Conservation (phyloP, 1,140 invertebrate genomes). For the Hycleus phaleratus region DNA sequence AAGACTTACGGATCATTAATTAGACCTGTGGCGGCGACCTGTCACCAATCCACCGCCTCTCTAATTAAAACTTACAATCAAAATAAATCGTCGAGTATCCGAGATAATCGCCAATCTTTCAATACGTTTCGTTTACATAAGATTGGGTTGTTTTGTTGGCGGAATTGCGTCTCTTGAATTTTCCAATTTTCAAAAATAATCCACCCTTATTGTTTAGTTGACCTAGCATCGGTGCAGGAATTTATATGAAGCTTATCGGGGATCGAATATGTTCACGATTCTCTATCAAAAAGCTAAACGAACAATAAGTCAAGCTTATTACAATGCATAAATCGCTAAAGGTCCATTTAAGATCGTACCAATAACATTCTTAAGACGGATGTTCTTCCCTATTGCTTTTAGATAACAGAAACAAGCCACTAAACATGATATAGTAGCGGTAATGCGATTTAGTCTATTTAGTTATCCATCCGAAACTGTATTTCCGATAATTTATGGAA, state of each 20-base stretch:
- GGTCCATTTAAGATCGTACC: conserved; percentile 25
- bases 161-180: not conserved
- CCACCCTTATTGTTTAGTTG: conserved; percentile 2
- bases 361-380: conserved; percentile 31
- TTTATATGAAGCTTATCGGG: conserved; percentile 8
- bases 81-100: too few relatives aligned
- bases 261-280: conserved; percentile 14
- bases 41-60: too few relatives aligned
- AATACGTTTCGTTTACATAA: conserved; percentile 33
- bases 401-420: conserved; percentile 32
- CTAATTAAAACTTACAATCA: too few relatives aligned
- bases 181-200: conserved; percentile 33
- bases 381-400: conserved; percentile 26
- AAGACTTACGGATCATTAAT: too few relatives aligned
- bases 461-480: too few relatives aligned
- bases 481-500: conserved; percentile 19
- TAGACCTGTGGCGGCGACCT: too few relatives aligned
- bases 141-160: conserved; percentile 23
- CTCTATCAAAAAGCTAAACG: not conserved
- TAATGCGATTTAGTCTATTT: conserved; percentile 7
- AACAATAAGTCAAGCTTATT: conserved; percentile 26
- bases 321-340: conserved; percentile 28
- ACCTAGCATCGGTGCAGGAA: not conserved
- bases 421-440: conserved; percentile 32
- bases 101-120: conserved; percentile 35